Conservation (phyloP, 2,797 vertebrate genomes). For the Malacoraja senta region DNA sequence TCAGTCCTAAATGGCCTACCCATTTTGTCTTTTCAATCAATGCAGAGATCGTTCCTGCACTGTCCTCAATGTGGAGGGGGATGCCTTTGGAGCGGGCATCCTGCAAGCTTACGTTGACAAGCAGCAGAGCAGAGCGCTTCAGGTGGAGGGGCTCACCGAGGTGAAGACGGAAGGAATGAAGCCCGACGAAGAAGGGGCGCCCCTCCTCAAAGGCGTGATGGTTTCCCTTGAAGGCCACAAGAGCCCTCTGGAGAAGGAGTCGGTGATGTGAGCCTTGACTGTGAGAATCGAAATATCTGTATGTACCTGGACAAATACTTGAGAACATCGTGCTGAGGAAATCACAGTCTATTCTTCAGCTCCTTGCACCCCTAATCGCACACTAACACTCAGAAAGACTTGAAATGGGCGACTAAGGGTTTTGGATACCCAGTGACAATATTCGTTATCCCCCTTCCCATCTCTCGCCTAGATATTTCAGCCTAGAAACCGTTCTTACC, state of each 20-base stretch:
- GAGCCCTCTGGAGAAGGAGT: constrained; percentile 57
- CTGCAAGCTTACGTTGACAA: constrained; percentile 70
- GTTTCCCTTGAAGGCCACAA: neutral
- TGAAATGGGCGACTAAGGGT: neutral
- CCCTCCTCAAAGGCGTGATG: constrained; percentile 53
- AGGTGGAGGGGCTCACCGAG: constrained; percentile 51
- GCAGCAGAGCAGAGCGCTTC: neutral
- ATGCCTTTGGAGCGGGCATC: constrained; percentile 77
- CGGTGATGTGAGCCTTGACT: constrained; percentile 59
- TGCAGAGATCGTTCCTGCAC: constrained; percentile 81
- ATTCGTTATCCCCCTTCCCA: neutral
- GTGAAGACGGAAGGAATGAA: constrained; percentile 47
- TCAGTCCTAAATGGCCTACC: no score
- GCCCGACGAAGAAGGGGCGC: constrained; percentile 54
- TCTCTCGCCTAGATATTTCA: no score
- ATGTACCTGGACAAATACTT: neutral
- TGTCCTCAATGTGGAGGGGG: constrained; percentile 78
- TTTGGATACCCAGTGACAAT: neutral
- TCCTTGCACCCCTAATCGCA: neutral
- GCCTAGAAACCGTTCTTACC: neutral
- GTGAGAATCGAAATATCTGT: neutral
- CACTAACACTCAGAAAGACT: no score
- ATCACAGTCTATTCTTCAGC: neutral
- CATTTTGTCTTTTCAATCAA: no score
- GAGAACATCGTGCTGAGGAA: neutral